Conservation (phyloP, 2,113 vertebrate species). For the Melanerpes formicivorus region DNA sequence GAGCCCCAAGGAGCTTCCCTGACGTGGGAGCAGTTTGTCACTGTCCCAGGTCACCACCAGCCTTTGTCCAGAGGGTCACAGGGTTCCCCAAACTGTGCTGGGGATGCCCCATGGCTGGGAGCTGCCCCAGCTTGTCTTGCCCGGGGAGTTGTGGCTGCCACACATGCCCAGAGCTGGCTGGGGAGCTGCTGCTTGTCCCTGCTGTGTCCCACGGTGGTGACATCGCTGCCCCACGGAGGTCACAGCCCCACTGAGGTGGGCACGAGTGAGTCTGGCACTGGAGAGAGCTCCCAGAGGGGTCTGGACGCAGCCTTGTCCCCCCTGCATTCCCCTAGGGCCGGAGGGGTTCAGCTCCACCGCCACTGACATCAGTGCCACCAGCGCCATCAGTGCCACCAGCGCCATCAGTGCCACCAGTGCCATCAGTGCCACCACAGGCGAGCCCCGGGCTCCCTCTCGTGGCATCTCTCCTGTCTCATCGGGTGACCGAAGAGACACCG, state of each 20-base stretch:
- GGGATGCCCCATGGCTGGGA: fast-evolving
- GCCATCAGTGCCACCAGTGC: not conserved
- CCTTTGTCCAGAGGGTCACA: fast-evolving
- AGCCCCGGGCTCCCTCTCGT: slow-evolving; percentile 37
- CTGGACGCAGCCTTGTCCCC: too few species aligned
- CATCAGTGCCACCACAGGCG: not conserved
- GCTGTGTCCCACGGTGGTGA: not conserved
- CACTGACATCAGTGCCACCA: not conserved
- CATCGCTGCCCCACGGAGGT: fast-evolving
- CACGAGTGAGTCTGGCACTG: fast-evolving
- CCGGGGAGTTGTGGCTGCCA: not conserved
- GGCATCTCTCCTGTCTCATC: not conserved
- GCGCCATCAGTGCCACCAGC: not conserved
- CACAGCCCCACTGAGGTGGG: fast-evolving
- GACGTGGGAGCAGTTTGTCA: fast-evolving
- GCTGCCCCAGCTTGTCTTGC: not conserved
- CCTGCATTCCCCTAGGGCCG: too few species aligned
- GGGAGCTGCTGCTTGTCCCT: not conserved
- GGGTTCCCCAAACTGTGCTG: fast-evolving
- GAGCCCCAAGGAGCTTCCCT: not conserved
- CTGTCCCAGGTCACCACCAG: not conserved
- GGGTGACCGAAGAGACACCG: not conserved
- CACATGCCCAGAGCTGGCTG: not conserved
- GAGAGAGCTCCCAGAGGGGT: too few species aligned
- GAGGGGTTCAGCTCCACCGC: not conserved